Evolutionary conservation across 2,888 invertebrate species (phyloP).

Genomic region (Bombyx huttoni): DNA sequence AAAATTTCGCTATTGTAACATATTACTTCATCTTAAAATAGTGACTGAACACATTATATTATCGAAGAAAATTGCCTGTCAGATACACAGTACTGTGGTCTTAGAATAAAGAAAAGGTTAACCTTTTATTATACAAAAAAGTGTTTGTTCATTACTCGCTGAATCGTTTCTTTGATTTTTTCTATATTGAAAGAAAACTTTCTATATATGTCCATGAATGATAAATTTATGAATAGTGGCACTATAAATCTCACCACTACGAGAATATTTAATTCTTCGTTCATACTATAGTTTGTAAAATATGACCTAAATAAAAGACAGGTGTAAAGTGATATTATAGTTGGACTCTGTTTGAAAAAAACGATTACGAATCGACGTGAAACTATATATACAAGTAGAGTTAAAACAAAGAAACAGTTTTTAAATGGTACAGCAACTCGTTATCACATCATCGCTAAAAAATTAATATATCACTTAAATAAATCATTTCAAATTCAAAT

Average conservation of each 20-base stretch:
- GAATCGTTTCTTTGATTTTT: neutral
- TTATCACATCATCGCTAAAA: neutral
- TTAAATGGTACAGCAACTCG: no score
- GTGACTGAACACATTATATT: slow-evolving; percentile 31
- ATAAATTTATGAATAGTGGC: no score
- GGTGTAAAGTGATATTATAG: no score
- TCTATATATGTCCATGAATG: no score
- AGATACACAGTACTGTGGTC: slow-evolving; percentile 39
- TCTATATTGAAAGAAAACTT: neutral
- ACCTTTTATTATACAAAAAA: slow-evolving; percentile 18
- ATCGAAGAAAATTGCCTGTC: slow-evolving; percentile 59
- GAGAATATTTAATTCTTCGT: no score
- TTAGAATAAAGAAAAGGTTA: slow-evolving; percentile 40
- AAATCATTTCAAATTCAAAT: neutral
- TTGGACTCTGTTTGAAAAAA: no score
- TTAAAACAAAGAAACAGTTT: no score
- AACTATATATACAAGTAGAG: no score
- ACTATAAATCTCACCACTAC: no score
- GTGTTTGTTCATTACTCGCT: neutral
- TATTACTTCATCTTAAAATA: slow-evolving; percentile 4
- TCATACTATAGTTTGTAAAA: no score
- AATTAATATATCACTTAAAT: neutral
- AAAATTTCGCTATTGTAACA: neutral
- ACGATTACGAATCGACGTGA: no score
- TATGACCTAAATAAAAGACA: no score